Evolutionary conservation across 2,797 vertebrate genomes (phyloP).

Genomic region (Vipera latastei): DNA sequence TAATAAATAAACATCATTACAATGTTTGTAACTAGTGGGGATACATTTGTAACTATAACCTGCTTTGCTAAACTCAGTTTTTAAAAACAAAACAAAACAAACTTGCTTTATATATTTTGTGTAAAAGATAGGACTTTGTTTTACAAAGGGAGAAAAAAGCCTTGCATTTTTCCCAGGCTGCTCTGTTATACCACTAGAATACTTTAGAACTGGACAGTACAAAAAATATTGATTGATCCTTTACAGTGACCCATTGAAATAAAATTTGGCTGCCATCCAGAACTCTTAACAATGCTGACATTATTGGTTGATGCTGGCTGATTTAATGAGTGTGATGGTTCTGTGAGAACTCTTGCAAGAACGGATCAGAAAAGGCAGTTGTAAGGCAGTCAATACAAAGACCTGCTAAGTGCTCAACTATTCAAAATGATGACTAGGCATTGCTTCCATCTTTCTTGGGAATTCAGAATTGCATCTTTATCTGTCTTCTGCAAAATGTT

Average conservation of each 20-base stretch:
- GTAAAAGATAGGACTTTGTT: slow-evolving; percentile 43
- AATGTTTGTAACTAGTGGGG: neutral
- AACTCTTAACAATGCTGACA: slow-evolving; percentile 66
- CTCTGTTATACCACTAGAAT: slow-evolving; percentile 67
- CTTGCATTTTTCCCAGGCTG: slow-evolving; percentile 69
- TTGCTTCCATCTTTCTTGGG: neutral
- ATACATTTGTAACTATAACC: neutral
- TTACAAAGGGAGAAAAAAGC: slow-evolving; percentile 36
- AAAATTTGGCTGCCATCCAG: slow-evolving; percentile 74
- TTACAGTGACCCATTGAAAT: slow-evolving; percentile 83
- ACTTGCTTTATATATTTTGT: slow-evolving; percentile 54
- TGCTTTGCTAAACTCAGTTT: neutral
- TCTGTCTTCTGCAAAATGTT: neutral
- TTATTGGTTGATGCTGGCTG: slow-evolving; percentile 64
- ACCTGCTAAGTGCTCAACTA: slow-evolving; percentile 11
- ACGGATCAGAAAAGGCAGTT: slow-evolving; percentile 13
- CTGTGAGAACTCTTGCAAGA: slow-evolving; percentile 31
- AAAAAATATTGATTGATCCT: slow-evolving; percentile 88
- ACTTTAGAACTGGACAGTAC: slow-evolving; percentile 80
- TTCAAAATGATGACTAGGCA: neutral
- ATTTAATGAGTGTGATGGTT: slow-evolving; percentile 68
- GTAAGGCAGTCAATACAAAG: neutral
- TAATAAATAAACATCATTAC: neutral
- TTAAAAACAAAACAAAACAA: neutral
- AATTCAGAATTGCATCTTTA: neutral